A percentile compares a stretch with the other conserved stretches of the same genome.
phyloP scores from a whole-genome alignment of 2,888 invertebrate species.

The Quadriops clusia region DNA sequence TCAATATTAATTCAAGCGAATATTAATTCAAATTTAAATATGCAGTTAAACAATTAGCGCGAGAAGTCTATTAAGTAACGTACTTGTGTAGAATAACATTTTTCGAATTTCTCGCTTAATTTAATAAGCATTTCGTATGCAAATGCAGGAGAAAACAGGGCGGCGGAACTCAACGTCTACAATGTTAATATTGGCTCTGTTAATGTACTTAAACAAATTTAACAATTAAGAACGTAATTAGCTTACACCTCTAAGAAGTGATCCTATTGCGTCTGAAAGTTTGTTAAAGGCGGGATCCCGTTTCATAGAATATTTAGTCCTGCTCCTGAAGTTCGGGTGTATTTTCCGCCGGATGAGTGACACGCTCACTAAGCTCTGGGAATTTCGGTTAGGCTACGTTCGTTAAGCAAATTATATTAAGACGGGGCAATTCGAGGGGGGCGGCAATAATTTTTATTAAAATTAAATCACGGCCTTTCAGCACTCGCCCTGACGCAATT shows the following conservation, averaged over 20 bases:
- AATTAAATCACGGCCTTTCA: slow-evolving; percentile 25
- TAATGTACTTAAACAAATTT: slow-evolving; percentile 22
- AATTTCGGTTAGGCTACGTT: slow-evolving; percentile 26
- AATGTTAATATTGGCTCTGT: slow-evolving; percentile 19
- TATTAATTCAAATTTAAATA: too few species aligned
- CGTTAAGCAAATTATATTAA: slow-evolving; percentile 28
- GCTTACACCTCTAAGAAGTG: slow-evolving; percentile 21
- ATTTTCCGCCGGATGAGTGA: slow-evolving; percentile 23
- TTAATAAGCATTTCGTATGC: too few species aligned
- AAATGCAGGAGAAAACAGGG: too few species aligned
- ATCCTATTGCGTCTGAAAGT: slow-evolving; percentile 18
- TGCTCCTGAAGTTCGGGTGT: slow-evolving; percentile 21
- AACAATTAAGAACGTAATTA: slow-evolving; percentile 22
- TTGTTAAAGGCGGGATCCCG: slow-evolving; percentile 21
- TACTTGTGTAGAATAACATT: too few species aligned
- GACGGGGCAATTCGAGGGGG: slow-evolving; percentile 25
- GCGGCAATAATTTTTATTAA: slow-evolving; percentile 25
- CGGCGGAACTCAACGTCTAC: too few species aligned
- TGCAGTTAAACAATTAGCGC: too few species aligned
- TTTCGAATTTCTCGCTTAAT: too few species aligned
- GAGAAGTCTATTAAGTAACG: too few species aligned
- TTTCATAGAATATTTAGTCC: slow-evolving; percentile 24
- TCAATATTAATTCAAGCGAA: too few species aligned
- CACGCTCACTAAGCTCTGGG: slow-evolving; percentile 23
- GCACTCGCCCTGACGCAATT: slow-evolving; percentile 20